A percentile compares a stretch with the other conserved stretches of the same genome.
phyloP scores from a whole-genome alignment of 2,113 vertebrate genomes.

The Xenopus tropicalis region DNA sequence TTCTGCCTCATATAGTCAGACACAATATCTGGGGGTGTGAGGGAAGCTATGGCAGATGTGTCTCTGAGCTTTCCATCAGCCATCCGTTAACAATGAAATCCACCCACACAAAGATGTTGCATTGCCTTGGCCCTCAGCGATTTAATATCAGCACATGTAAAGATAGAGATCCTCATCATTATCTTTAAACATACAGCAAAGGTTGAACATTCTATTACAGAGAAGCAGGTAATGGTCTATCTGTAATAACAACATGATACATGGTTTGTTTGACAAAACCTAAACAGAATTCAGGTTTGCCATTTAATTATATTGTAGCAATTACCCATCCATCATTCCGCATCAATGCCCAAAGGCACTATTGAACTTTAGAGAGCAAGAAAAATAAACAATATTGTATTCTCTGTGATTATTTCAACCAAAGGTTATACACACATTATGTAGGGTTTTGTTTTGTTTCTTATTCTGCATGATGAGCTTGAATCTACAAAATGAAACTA shows the following conservation, averaged over 20 bases:
- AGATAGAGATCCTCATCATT: constrained; percentile 3
- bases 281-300: too few relatives aligned
- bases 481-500: too few relatives aligned
- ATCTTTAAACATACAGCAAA: constrained; percentile 1
- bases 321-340: constrained; percentile 1
- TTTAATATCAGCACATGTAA: constrained; percentile 11
- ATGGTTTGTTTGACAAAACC: too few relatives aligned
- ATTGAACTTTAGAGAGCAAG: constrained; percentile 19
- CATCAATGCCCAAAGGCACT: background rate
- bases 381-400: constrained; percentile 7
- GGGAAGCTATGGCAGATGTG: background rate
- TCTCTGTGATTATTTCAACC: constrained; percentile 18
- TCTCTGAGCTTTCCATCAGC: constrained; percentile 19
- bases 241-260: too few relatives aligned
- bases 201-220: background rate
- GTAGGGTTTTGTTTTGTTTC: too few relatives aligned
- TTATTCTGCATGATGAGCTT: too few relatives aligned
- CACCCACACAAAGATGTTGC: constrained; percentile 30
- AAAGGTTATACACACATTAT: background rate
- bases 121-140: constrained; percentile 12
- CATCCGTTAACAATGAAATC: constrained; percentile 26
- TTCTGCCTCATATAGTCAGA: constrained; percentile 1
- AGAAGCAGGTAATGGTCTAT: too few relatives aligned
- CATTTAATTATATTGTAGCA: too few relatives aligned
- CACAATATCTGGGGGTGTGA: constrained; percentile 20